phyloP scores from a whole-genome alignment of 2,797 vertebrate species.

The Squalus acanthias region DNA sequence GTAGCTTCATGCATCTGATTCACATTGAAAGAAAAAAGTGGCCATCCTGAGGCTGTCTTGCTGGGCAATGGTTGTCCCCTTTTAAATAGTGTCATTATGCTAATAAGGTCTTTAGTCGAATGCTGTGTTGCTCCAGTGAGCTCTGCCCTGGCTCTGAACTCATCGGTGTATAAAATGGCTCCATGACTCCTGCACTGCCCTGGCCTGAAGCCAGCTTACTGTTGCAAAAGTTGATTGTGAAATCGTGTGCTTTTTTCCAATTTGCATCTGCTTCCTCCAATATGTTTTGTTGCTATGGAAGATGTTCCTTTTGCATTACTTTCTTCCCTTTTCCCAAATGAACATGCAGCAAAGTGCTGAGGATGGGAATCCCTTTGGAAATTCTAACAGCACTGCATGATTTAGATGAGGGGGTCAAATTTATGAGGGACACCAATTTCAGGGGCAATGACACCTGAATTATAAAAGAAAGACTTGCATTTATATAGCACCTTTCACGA shows the following conservation, averaged over 20 bases:
- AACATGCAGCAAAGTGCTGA: not conserved
- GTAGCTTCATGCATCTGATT: not conserved
- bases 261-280: not conserved
- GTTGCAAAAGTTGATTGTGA: not conserved
- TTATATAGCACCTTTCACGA: not conserved
- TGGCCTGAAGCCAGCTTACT: not conserved
- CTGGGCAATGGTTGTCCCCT: not conserved
- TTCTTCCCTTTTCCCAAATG: not conserved
- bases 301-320: not conserved
- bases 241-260: not conserved
- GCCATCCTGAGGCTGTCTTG: not conserved
- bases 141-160: not conserved
- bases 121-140: not conserved
- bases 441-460: not conserved
- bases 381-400: not conserved
- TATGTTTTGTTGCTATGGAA: not conserved
- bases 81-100: not conserved
- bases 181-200: not conserved
- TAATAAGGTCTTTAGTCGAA: not conserved
- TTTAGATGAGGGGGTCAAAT: not conserved
- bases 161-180: not conserved
- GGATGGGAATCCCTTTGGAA: not conserved
- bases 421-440: not conserved
- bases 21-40: not conserved
- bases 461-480: not conserved